These are phyloP conservation scores for Zenarchopterus dispar DNA, from an alignment of 2,797 vertebrate genomes.

Conservation along the genomic window DNA sequence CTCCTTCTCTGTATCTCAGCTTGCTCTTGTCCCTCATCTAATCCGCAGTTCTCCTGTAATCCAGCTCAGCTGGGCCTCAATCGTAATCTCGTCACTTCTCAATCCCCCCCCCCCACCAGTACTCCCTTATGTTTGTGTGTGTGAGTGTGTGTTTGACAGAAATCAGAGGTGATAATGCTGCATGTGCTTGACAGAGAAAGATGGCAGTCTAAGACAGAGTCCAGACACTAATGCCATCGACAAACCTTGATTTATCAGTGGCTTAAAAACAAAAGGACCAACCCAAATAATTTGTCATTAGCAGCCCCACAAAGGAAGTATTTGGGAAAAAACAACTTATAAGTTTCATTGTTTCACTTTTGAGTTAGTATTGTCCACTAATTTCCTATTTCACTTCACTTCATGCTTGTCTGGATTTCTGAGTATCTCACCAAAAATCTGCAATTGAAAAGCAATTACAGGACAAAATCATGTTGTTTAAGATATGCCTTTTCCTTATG, in stretches of 20 bases:
- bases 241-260: constrained; percentile 55
- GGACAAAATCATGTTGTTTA: background rate
- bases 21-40: constrained; percentile 74
- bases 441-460: background rate
- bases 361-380: background rate
- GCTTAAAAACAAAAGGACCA: constrained; percentile 10
- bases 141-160: constrained; percentile 17
- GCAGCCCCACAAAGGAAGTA: no score
- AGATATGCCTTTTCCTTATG: background rate
- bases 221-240: constrained; percentile 60
- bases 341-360: background rate
- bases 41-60: constrained; percentile 79
- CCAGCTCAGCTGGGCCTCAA: constrained; percentile 78
- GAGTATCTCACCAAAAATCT: background rate
- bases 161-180: constrained; percentile 49
- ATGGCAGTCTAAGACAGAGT: constrained; percentile 42
- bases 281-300: background rate
- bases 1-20: constrained; percentile 48
- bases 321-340: no score
- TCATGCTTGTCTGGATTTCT: no score
- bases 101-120: constrained; percentile 55
- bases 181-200: constrained; percentile 50
- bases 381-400: constrained; percentile 10
- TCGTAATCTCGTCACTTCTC: constrained; percentile 82
- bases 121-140: constrained; percentile 30